Conservation (phyloP, 2,888 invertebrate genomes). For the Drosophila recens region DNA sequence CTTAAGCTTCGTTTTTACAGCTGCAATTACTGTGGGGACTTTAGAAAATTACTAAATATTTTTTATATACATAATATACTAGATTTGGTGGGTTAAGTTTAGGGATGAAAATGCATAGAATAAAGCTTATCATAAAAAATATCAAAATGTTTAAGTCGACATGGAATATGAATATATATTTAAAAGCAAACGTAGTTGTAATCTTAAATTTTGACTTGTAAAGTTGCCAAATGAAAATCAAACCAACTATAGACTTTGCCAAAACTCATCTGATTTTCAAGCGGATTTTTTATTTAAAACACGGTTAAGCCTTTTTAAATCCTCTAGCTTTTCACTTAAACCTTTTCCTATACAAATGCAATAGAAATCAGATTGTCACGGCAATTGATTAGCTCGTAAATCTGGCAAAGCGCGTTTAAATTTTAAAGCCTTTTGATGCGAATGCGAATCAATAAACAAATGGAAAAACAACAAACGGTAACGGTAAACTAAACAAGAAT, state of each 20-base stretch:
- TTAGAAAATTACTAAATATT: background rate
- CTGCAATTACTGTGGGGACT: slow-evolving; percentile 9
- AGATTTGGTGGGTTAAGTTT: background rate
- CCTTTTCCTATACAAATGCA: background rate
- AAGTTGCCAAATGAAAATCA: no score
- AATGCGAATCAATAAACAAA: slow-evolving; percentile 16
- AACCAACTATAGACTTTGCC: background rate
- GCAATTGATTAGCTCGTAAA: slow-evolving; percentile 11
- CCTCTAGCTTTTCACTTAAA: background rate
- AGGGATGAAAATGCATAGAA: no score
- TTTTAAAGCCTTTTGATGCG: slow-evolving; percentile 4
- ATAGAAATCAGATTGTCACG: slow-evolving; percentile 2
- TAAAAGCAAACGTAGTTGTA: no score
- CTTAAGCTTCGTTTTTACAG: slow-evolving; percentile 6
- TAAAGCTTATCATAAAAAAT: no score
- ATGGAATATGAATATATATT: no score
- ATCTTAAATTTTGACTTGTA: no score
- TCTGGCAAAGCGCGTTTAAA: slow-evolving; percentile 2
- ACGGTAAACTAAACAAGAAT: background rate
- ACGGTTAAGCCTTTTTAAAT: no score
- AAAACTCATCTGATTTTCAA: no score
- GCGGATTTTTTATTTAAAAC: no score
- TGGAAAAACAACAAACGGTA: slow-evolving; percentile 6
- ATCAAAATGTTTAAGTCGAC: no score
- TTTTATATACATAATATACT: background rate